Evolutionary conservation across 2,113 vertebrate species (phyloP), one percentile per base, ranked within the genome.

Genomic region (Zootoca vivipara): DNA sequence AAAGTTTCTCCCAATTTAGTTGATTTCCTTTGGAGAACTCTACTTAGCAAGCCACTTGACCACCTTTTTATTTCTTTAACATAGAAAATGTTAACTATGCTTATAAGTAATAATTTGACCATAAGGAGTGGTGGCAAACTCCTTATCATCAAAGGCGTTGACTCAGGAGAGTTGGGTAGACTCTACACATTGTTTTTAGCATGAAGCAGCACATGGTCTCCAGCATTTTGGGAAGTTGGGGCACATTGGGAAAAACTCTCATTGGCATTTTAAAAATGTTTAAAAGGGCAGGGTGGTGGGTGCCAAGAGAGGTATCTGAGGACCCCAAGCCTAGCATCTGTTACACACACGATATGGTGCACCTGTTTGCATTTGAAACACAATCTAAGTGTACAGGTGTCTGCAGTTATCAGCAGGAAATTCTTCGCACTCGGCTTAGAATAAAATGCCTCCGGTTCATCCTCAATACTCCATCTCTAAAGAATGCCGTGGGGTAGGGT

Each of bases 11-110:
- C 28, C 26, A 46, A 22, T 9, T 67, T 10, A 24, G 38, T 46
- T 33, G 2, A 13, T 40, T 72, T 81, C n/a, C 18, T 81, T 83
- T 46, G 18, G 42, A 78, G 10, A 38, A 40, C 26, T 72, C 1
- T 65, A 40, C 16, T 79, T n/a, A 35, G 28, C 35, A 78, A 78
- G 3, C 74, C 74, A 24, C 70, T 70, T 87, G 82, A 42, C 7
- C 38, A n/a, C 62, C 82, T 85, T n/a, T n/a, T 84, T 74, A 1
- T 42, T 85, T 90, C 74, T 20, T 89, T 82, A 18, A 5, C 24
- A 42, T 65, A 26, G 16, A 15, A 40, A 42, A 13, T 65, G 58
- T 40, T 18, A 35, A 65, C 46, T 15, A 42, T 38, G 56, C 62
- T 38, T 82, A 35, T 24, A 9, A 38, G 58, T 62, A n/a, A n/a